phyloP scores from a whole-genome alignment of 2,888 invertebrate genomes.

The Dolomedes plantarius region DNA sequence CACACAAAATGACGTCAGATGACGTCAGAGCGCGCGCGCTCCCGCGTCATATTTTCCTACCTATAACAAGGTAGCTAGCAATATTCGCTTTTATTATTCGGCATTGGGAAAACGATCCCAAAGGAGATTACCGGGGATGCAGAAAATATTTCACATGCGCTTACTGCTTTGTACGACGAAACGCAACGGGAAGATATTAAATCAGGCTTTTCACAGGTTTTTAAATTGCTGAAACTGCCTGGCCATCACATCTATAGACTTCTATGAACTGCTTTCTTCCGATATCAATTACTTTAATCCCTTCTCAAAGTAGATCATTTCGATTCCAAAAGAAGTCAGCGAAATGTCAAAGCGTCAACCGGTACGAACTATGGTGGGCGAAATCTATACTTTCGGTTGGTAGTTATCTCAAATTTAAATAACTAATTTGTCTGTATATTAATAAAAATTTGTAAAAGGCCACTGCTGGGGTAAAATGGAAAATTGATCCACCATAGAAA shows the following conservation, averaged over 20 bases:
- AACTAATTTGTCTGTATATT: no score
- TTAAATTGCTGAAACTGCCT: not conserved
- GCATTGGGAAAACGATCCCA: constrained; percentile 28
- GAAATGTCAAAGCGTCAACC: not conserved
- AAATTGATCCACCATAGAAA: no score
- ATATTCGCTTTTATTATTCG: constrained; percentile 21
- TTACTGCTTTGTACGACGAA: not conserved
- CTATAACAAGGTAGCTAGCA: constrained; percentile 33
- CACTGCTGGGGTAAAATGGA: no score
- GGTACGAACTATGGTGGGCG: not conserved
- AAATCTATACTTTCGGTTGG: not conserved
- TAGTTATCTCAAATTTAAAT: no score
- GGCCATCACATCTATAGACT: no score
- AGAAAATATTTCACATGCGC: not conserved
- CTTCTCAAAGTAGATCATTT: not conserved
- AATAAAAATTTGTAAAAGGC: no score
- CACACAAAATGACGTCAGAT: constrained; percentile 52
- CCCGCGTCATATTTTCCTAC: constrained; percentile 45
- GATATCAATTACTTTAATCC: not conserved
- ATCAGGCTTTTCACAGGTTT: not conserved
- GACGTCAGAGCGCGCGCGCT: constrained; percentile 42
- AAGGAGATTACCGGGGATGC: constrained; percentile 17
- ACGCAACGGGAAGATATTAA: not conserved
- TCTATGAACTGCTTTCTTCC: not conserved
- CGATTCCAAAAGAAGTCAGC: not conserved